Percentiles rank a stretch among this genome's conserved stretches.
Evolutionary conservation across 2,797 vertebrate genomes (phyloP).

Genomic region (Alosa sapidissima): DNA sequence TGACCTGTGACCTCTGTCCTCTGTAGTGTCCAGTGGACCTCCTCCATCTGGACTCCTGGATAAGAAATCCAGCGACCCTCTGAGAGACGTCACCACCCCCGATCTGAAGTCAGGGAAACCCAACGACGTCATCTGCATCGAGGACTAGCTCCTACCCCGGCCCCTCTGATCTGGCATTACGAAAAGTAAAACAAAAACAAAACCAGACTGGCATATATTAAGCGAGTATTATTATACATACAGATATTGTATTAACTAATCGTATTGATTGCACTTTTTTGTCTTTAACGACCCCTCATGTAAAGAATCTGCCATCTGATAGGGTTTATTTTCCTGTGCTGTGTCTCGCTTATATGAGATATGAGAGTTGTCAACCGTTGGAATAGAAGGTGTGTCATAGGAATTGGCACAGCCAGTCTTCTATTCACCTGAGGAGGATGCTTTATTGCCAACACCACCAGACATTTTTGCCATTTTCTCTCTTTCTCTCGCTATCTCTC

Average conservation of each 20-base stretch:
- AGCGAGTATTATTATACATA: conserved; percentile 50
- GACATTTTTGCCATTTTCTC: not conserved
- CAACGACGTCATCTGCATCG: conserved; percentile 76
- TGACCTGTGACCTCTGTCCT: not conserved
- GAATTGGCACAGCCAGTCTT: not conserved
- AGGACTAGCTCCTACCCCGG: conserved; percentile 67
- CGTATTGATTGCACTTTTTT: conserved; percentile 76
- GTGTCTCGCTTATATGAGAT: conserved; percentile 18
- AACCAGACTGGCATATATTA: conserved; percentile 29
- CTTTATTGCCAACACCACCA: not conserved
- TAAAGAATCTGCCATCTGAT: conserved; percentile 52
- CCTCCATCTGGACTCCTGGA: conserved; percentile 75
- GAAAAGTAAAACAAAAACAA: not conserved
- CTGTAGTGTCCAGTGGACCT: conserved; percentile 76
- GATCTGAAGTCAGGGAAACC: conserved; percentile 76
- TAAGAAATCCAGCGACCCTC: conserved; percentile 74
- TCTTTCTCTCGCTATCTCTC: not conserved
- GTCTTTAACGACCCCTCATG: conserved; percentile 60
- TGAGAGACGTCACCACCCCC: conserved; percentile 73
- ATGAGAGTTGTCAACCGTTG: not conserved
- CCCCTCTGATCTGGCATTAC: conserved; percentile 35
- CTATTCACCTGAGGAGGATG: not conserved
- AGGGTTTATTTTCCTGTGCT: conserved; percentile 52
- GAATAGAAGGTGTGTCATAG: not conserved
- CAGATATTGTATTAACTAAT: conserved; percentile 59